A percentile compares a stretch with the other conserved stretches of the same genome.
Evolutionary conservation across 2,113 vertebrate species (phyloP).

Genomic region (Cinclus cinclus): DNA sequence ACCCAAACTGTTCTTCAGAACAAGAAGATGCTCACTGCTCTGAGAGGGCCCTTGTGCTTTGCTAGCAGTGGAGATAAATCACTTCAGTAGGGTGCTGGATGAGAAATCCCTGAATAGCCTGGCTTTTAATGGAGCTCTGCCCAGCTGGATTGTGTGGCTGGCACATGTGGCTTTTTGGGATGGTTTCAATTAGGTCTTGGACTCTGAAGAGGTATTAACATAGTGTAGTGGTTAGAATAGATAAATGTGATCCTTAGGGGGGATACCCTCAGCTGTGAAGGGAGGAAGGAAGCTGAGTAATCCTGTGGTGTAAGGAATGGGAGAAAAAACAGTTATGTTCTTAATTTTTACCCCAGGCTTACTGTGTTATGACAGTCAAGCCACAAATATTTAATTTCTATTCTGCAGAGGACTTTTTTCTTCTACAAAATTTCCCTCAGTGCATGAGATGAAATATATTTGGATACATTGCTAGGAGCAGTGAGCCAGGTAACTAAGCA

Average conservation of each 20-base stretch:
- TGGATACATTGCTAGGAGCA: not conserved
- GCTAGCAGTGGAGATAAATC: not conserved
- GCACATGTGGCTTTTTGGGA: accelerated
- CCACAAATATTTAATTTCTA: not conserved
- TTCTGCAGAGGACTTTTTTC: not conserved
- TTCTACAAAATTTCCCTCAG: not conserved
- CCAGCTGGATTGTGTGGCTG: not conserved
- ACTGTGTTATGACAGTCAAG: not conserved
- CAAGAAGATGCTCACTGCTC: not conserved
- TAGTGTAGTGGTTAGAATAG: not conserved
- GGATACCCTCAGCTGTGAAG: not conserved
- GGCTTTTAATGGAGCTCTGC: not conserved
- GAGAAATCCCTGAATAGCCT: not conserved
- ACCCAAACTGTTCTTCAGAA: not conserved
- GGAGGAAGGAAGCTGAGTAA: slow-evolving; percentile 4
- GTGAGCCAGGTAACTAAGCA: not conserved
- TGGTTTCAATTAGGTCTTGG: not conserved
- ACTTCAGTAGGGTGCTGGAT: not conserved
- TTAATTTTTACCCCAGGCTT: not conserved
- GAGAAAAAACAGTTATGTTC: not conserved
- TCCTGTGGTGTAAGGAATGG: not conserved
- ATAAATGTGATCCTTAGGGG: not conserved
- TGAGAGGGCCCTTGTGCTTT: not conserved
- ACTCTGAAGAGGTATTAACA: not conserved
- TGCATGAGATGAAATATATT: not conserved